Percentiles rank a stretch among this genome's conserved stretches.
Conservation (phyloP, 2,888 invertebrate species). For the Drosophila mercatorum region DNA sequence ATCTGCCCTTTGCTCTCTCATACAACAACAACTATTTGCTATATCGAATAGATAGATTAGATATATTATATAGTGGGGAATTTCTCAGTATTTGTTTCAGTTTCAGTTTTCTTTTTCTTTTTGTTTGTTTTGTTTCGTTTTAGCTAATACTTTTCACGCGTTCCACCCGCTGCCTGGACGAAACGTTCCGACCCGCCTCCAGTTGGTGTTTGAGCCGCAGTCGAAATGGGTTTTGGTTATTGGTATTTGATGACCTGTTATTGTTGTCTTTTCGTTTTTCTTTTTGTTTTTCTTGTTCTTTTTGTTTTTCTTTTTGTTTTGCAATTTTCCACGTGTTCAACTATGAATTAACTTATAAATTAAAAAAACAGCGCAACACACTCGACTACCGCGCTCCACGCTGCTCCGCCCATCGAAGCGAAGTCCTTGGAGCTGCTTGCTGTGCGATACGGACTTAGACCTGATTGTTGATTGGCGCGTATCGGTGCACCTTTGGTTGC, state of each 20-base stretch:
- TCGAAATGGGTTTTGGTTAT: constrained; percentile 23
- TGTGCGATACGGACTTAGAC: constrained; percentile 79
- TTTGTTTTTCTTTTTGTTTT: neutral
- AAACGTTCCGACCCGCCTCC: constrained; percentile 27
- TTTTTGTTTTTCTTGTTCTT: neutral
- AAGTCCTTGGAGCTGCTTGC: constrained; percentile 42
- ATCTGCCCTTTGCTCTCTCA: constrained; percentile 32
- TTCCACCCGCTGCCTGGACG: constrained; percentile 22
- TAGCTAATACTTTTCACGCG: constrained; percentile 58
- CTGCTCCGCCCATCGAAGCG: constrained; percentile 17
- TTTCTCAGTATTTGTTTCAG: constrained; percentile 52
- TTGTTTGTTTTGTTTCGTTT: constrained; percentile 3
- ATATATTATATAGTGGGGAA: constrained; percentile 21
- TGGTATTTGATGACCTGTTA: constrained; percentile 29
- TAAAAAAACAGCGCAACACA: constrained; percentile 78
- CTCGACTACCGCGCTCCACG: constrained; percentile 42
- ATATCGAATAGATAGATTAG: constrained; percentile 29
- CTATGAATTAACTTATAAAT: constrained; percentile 77
- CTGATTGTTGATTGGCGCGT: constrained; percentile 87
- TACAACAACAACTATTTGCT: constrained; percentile 56
- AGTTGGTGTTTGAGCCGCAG: constrained; percentile 24
- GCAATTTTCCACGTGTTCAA: constrained; percentile 58
- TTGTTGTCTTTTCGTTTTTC: neutral
- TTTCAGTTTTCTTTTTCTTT: constrained; percentile 21
- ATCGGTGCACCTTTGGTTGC: constrained; percentile 89